Base-by-base conservation (phyloP, 2,113 vertebrate genomes). In the Beaufortia kweichowensis region DNA sequence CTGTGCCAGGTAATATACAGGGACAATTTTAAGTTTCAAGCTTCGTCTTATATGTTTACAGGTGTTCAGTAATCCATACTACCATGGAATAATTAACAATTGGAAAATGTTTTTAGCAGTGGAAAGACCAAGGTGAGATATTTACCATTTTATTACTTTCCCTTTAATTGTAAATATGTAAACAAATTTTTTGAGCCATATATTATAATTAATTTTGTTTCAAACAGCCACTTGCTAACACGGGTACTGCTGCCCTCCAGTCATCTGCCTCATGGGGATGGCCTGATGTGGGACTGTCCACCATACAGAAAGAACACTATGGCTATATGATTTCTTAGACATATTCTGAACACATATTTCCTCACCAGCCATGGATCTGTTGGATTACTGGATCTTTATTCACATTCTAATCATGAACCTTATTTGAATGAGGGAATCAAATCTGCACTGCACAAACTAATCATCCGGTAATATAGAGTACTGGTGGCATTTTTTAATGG, bases 91-190 rank as follows among this genome's bases (percentile, higher is more conserved):
- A 72, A 84, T 94, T 71, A 91, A 94, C 80, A 99, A 98, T 82
- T 98, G 95, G 95, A 97, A 92, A 87, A 72, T 95, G 26, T 92
- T 99, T 83, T 86, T 99, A 70, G 95, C 96, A 0, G 94, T 99
- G 65, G 93, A 98, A 10, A 82, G 83, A 70, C 88, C 84, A 65
- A 96, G 94, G 97, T 99, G 91, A 90, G 84, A n/a, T 14, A 12
- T 63, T 33, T 10, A 19, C 31, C 35, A 39, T 48, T 39, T 24
- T 17, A 33, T 23, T 43, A 6, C 6, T 39, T 14, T 6, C 6
- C 11, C 6, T 48, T 48, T 48, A 15, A 48, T 46, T 14, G 12
- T 17, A 46, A 46, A 46, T 3, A 12, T 14, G 17, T 15, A 46
- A 15, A 14, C 43, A 17, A 17, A 0, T 53, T n/a, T 21, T 53